A percentile compares a stretch with the other conserved stretches of the same genome.
Evolutionary conservation across 92 coral and sea anemone genomes (phyloP).

Genomic region (Phymanthus crucifer): DNA sequence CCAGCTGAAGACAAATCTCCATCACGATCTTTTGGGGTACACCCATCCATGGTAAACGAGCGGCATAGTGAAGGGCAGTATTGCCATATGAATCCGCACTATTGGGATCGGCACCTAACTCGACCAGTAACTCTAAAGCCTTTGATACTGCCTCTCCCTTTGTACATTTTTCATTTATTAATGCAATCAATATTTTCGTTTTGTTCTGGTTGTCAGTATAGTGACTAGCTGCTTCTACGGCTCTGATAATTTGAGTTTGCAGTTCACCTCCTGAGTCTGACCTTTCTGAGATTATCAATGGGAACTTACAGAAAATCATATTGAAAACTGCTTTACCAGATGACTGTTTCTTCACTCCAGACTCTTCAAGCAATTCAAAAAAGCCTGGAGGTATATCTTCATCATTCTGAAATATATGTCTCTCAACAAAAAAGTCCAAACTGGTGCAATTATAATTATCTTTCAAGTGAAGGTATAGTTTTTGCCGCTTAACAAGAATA

Average conservation of each 20-base stretch:
- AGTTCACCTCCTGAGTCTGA: not conserved
- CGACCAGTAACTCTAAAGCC: no score
- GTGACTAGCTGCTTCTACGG: not conserved
- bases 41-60: no score
- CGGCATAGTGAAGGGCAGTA: not conserved
- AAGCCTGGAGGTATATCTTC: not conserved
- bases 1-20: no score
- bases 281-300: not conserved
- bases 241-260: not conserved
- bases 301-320: not conserved
- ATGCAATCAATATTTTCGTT: not conserved
- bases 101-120: no score
- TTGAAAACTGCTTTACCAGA: not conserved
- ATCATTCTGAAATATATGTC: no score
- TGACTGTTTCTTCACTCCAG: not conserved
- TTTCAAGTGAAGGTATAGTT: not conserved
- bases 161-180: not conserved
- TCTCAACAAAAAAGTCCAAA: not conserved
- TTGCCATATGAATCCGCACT: not conserved
- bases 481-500: not conserved
- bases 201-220: not conserved
- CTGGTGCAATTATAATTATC: not conserved
- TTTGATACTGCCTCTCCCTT: not conserved
- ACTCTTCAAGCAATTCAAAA: not conserved
- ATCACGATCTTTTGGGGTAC: no score